Evolutionary conservation across 2,113 vertebrate genomes (phyloP), one percentile per base, ranked within the genome.

Genomic region (Fukomys damarensis): DNA sequence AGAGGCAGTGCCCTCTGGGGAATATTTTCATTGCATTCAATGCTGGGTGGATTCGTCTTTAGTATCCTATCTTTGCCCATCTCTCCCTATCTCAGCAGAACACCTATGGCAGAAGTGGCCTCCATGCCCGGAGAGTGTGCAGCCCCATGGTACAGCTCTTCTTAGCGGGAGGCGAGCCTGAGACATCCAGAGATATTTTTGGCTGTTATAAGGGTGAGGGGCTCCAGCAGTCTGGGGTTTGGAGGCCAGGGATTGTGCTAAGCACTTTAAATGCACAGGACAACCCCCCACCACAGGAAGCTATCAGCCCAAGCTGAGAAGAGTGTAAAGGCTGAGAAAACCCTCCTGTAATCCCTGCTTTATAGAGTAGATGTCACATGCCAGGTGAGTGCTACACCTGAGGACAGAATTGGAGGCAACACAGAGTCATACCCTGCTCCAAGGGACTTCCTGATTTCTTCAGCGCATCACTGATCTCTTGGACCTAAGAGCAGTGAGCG

Each of bases 71-170:
- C 32, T 22, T 28, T 11, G 22, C 58, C 20, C 66, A 17, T 77
- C 82, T 59, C 41, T 82, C 59, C 14, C 30, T 22, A 13, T 0
- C 41, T 52, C 35, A 19, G 74, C 12, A 68, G 49, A 52, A 28
- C 13, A 35, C 10, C 0, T 20, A 10, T 2, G 41, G 43, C 17
- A 22, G 28, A 52, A 54, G 49, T 22, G 38, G 56, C 22, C 32
- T 9, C 14, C 2, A 68, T 0, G 0, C 72, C 8, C 1, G 28
- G 35, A 70, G 87, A 41, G 1, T 14, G 38, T n/a, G 35, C 22
- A 4, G 0, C 5, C 7, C 41, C 22, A 13, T 4, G 28, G 28
- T 32, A 10, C 19, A 59, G 28, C 32, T 43, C 8, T 66, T 56
- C 77, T 91, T 28, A 46, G 38, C 41, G 41, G 24, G 46, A 24